phyloP scores from a whole-genome alignment of 2,888 invertebrate species.

The Carterocephalus palaemon region DNA sequence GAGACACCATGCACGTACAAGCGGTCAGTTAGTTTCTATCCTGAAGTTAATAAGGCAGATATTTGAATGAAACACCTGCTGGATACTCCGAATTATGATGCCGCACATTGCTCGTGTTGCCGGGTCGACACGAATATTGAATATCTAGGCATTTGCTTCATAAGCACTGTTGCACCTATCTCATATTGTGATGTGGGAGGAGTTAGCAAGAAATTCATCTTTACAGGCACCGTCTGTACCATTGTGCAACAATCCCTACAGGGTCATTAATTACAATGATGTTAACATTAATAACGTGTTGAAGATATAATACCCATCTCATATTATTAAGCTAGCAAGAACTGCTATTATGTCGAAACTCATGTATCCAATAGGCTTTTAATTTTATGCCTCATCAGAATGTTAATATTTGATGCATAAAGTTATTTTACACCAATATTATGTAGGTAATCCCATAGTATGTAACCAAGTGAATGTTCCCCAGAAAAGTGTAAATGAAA shows the following conservation, averaged over 20 bases:
- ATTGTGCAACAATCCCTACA: constrained; percentile 4
- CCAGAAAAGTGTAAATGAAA: no score
- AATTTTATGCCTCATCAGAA: no score
- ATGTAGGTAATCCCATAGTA: no score
- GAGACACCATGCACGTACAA: constrained; percentile 11
- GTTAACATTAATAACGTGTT: constrained; percentile 10
- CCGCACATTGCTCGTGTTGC: constrained; percentile 9
- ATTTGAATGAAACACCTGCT: constrained; percentile 19
- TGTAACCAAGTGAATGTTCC: no score
- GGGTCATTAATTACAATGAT: constrained; percentile 8
- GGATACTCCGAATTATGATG: constrained; percentile 28
- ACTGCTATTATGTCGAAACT: neutral
- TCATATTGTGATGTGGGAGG: constrained; percentile 11
- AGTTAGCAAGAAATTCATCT: neutral
- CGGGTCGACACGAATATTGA: constrained; percentile 23
- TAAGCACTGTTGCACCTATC: constrained; percentile 25
- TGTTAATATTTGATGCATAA: no score
- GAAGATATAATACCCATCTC: neutral
- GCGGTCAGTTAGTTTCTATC: constrained; percentile 23
- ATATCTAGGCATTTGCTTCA: constrained; percentile 32
- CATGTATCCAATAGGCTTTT: no score
- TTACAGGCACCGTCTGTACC: neutral
- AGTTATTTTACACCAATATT: no score
- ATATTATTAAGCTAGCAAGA: no score
- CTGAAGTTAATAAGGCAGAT: constrained; percentile 18